Percentiles rank a stretch among this genome's conserved stretches.
Evolutionary conservation across 2,888 invertebrate genomes (phyloP).

Genomic region (Plebejus argus): DNA sequence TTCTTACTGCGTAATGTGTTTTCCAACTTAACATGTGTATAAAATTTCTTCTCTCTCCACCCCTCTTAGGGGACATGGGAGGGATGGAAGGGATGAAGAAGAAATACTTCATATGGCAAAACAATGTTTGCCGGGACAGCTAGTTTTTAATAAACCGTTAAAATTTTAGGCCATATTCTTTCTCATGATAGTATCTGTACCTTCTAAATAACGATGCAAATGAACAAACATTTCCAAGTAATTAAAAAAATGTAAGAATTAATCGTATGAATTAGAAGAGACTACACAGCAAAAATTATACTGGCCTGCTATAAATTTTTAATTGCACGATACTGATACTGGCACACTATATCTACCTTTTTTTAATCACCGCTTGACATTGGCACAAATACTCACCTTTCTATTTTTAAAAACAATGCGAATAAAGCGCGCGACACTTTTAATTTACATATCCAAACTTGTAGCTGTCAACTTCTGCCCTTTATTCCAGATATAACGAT

Average conservation of each 20-base stretch:
- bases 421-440: constrained; percentile 38
- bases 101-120: no score
- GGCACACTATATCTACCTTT: background rate
- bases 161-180: no score
- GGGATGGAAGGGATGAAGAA: no score
- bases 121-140: no score
- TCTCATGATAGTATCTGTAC: no score
- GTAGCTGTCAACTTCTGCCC: constrained; percentile 61
- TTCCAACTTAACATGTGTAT: no score
- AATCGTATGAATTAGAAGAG: background rate
- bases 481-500: constrained; percentile 69
- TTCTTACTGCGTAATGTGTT: no score
- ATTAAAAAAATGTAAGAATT: background rate
- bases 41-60: no score
- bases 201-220: background rate
- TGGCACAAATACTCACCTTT: constrained; percentile 17
- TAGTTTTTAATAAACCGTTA: no score
- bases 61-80: no score
- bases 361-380: constrained; percentile 1
- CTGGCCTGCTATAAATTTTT: background rate
- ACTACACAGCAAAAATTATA: background rate
- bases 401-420: constrained; percentile 27
- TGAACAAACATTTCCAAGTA: background rate
- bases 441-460: constrained; percentile 64
- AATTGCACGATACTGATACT: background rate